phyloP scores from a whole-genome alignment of 23 tunicate species.

The Diplosoma virens region DNA sequence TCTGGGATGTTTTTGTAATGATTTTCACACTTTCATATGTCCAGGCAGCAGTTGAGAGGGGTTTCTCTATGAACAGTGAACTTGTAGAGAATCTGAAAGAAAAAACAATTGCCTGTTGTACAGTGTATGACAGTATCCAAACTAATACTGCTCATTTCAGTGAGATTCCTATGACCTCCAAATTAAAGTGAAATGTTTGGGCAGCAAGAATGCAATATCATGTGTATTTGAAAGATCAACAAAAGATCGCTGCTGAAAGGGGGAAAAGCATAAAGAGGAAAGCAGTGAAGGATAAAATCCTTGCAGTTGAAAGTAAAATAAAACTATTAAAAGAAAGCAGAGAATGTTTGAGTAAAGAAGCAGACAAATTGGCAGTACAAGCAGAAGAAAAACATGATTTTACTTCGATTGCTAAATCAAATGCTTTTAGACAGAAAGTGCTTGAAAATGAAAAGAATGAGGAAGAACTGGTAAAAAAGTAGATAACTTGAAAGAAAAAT shows the following conservation, averaged over 20 bases:
- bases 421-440: no score
- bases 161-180: not conserved
- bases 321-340: no score
- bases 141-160: not conserved
- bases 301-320: no score
- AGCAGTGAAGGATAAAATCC: no score
- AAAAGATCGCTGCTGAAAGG: not conserved
- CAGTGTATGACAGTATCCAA: not conserved
- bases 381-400: no score
- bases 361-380: no score
- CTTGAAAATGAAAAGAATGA: no score
- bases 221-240: slow-evolving; percentile 8
- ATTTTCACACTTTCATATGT: slow-evolving; percentile 15
- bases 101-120: not conserved
- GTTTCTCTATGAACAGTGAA: slow-evolving; percentile 19
- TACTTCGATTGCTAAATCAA: no score
- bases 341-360: no score
- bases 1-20: not conserved
- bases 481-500: no score
- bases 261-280: not conserved
- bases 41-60: slow-evolving; percentile 16
- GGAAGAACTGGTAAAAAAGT: no score
- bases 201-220: slow-evolving; percentile 20
- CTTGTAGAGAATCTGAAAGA: not conserved
- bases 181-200: not conserved